Evolutionary conservation across 1,140 invertebrate genomes (phyloP).

Genomic region (Drosophila nigromelanica): DNA sequence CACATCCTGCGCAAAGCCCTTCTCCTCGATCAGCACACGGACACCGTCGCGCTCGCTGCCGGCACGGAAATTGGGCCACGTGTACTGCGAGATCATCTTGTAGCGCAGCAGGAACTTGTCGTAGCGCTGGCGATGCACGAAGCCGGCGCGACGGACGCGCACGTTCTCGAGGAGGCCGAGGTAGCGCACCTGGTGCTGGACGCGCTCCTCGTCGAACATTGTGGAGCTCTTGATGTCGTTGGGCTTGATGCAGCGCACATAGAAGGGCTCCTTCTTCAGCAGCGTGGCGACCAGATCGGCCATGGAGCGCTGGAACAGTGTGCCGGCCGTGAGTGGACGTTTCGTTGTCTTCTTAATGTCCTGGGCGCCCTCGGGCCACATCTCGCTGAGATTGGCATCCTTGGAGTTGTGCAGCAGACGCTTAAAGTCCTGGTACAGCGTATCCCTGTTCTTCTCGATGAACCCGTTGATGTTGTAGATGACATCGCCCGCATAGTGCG

Average conservation of each 20-base stretch:
- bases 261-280: conserved; percentile 96
- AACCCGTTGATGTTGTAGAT: conserved; percentile 95
- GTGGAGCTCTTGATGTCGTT: conserved; percentile 95
- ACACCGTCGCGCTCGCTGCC: conserved; percentile 92
- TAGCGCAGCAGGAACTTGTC: conserved; percentile 94
- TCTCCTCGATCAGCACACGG: conserved; percentile 91
- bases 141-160: conserved; percentile 95
- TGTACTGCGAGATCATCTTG: conserved; percentile 97
- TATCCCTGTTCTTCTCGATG: conserved; percentile 98
- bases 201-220: conserved; percentile 88
- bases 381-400: conserved; percentile 90
- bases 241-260: conserved; percentile 98
- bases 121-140: conserved; percentile 95
- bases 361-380: conserved; percentile 98
- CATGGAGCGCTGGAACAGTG: conserved; percentile 98
- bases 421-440: conserved; percentile 98
- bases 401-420: conserved; percentile 93
- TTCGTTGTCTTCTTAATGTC: conserved; percentile 97
- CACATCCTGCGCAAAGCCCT: conserved; percentile 92
- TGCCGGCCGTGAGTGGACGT: conserved; percentile 95
- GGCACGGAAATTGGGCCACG: conserved; percentile 96
- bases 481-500: conserved; percentile 98
- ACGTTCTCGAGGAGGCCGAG: conserved; percentile 97
- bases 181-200: conserved; percentile 95
- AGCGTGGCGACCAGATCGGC: conserved; percentile 94